phyloP scores from a whole-genome alignment of 2,888 invertebrate species.

The Zaprionus bogoriensis region DNA sequence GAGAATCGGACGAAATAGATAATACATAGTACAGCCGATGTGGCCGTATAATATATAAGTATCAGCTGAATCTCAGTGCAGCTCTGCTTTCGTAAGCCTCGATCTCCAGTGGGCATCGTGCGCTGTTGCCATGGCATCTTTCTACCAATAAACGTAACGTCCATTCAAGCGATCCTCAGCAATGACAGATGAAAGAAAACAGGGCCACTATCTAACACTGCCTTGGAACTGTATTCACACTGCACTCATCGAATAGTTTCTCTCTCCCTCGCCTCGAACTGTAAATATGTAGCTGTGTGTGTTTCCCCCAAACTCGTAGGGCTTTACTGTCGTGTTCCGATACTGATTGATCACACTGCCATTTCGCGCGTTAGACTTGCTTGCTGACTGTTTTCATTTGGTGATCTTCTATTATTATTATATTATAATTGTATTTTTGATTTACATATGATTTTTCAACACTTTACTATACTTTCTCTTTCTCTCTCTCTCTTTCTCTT shows the following conservation, averaged over 20 bases:
- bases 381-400: constrained; percentile 3
- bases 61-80: neutral
- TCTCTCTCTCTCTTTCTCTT: constrained; percentile 46
- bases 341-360: constrained; percentile 41
- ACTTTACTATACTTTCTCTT: constrained; percentile 13
- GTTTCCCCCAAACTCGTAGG: neutral
- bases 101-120: neutral
- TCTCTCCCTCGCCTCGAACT: neutral
- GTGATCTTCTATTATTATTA: neutral
- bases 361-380: constrained; percentile 13
- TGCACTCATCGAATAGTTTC: neutral
- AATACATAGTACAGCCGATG: neutral
- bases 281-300: neutral
- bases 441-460: too few species aligned
- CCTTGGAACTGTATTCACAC: constrained; percentile 17
- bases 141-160: constrained; percentile 24
- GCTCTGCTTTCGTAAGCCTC: neutral
- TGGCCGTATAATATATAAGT: constrained; percentile 1
- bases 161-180: constrained; percentile 28
- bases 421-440: constrained; percentile 9
- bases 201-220: constrained; percentile 37
- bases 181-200: constrained; percentile 12
- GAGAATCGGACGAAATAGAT: constrained; percentile 13
- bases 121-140: neutral
- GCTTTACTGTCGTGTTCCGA: neutral